phyloP scores from a whole-genome alignment of 2,113 vertebrate genomes.

The Ochotona princeps region DNA sequence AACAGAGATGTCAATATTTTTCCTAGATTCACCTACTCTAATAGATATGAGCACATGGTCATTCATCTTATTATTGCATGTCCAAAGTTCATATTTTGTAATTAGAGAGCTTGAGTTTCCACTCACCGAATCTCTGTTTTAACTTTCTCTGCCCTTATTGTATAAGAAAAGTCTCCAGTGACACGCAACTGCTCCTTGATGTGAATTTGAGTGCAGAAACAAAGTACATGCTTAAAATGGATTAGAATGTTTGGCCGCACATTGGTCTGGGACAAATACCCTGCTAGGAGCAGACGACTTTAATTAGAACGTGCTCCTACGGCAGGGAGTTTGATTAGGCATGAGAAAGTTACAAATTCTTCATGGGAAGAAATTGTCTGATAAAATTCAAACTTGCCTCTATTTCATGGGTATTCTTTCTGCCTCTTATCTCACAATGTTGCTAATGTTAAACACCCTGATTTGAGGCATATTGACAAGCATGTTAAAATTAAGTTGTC shows the following conservation, averaged over 20 bases:
- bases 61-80: conserved; percentile 4
- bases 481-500: conserved; percentile 18
- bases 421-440: not conserved
- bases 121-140: conserved; percentile 23
- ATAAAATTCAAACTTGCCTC: conserved; percentile 66
- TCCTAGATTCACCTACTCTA: not conserved
- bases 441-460: not conserved
- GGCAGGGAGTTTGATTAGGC: conserved; percentile 68
- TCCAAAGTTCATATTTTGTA: conserved; percentile 52
- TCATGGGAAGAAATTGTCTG: conserved; percentile 63
- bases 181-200: conserved; percentile 46
- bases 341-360: conserved; percentile 73
- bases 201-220: conserved; percentile 63
- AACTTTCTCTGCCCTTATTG: conserved; percentile 24
- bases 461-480: not conserved
- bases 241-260: conserved; percentile 65
- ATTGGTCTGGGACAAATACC: conserved; percentile 35
- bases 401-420: conserved; percentile 43
- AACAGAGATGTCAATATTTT: not conserved
- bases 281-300: conserved; percentile 47
- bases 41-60: not conserved
- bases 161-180: conserved; percentile 61
- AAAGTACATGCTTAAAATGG: conserved; percentile 69
- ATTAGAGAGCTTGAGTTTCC: conserved; percentile 34
- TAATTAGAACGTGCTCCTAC: conserved; percentile 68